Conservation (phyloP, 2,888 invertebrate genomes). For the Tipula lateralis region DNA sequence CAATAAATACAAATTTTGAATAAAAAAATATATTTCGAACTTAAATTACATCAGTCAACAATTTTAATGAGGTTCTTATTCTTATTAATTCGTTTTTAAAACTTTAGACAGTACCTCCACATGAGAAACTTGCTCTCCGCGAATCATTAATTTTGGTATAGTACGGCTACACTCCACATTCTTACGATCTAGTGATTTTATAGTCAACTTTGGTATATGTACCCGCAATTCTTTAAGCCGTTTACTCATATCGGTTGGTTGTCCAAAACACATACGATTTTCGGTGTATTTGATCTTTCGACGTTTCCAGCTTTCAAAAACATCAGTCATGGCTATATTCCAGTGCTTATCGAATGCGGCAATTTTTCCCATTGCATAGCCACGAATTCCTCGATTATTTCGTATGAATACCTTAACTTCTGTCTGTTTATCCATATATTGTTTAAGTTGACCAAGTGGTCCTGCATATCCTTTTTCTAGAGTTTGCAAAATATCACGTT, state of each 20-base stretch:
- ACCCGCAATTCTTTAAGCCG: conserved; percentile 51
- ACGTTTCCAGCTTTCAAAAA: conserved; percentile 73
- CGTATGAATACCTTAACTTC: conserved; percentile 59
- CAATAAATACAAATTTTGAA: background rate
- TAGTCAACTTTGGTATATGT: conserved; percentile 53
- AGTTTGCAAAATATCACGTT: conserved; percentile 52
- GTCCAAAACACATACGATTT: conserved; percentile 37
- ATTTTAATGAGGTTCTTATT: background rate
- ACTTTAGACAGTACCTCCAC: background rate
- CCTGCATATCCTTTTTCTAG: conserved; percentile 54
- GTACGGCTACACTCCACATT: conserved; percentile 63
- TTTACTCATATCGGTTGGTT: conserved; percentile 46
- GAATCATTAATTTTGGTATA: conserved; percentile 63
- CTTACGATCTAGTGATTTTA: conserved; percentile 57
- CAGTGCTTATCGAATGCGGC: conserved; percentile 90
- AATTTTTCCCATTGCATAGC: conserved; percentile 71
- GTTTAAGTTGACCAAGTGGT: conserved; percentile 59
- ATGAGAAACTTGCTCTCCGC: conserved; percentile 67
- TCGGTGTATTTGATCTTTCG: conserved; percentile 48
- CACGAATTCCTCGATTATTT: conserved; percentile 65
- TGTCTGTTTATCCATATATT: conserved; percentile 45
- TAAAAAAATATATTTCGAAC: background rate
- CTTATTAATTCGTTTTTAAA: background rate
- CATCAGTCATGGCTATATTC: conserved; percentile 82
- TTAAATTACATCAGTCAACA: background rate